phyloP scores from a whole-genome alignment of 2,888 invertebrate species.

The Rotaria magnacalcarata region DNA sequence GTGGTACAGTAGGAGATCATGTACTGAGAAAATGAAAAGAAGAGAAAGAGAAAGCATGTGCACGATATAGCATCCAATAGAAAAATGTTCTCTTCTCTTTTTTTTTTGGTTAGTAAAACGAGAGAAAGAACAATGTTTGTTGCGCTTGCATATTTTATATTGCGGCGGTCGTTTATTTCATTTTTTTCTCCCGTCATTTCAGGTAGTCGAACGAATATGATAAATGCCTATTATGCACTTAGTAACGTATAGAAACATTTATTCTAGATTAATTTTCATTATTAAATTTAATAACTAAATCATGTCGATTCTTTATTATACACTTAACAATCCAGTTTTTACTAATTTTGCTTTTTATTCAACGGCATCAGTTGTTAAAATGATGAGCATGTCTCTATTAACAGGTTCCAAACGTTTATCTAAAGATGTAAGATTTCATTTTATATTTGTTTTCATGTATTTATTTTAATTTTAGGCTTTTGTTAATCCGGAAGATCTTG shows the following conservation, averaged over 20 bases:
- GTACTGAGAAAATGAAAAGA: not conserved
- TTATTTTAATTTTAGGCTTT: not conserved
- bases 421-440: not conserved
- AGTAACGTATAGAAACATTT: not conserved
- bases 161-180: not conserved
- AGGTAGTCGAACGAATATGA: not conserved
- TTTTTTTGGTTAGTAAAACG: not conserved
- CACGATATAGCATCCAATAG: not conserved
- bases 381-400: not conserved
- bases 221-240: not conserved
- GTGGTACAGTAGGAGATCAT: not conserved
- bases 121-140: not conserved
- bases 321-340: constrained; percentile 22
- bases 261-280: not conserved
- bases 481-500: constrained; percentile 13
- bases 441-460: not conserved
- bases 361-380: constrained; percentile 5
- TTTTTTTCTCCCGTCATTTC: not conserved
- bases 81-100: not conserved
- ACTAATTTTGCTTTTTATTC: constrained; percentile 33
- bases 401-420: not conserved
- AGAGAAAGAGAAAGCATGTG: not conserved
- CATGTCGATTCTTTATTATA: constrained; percentile 20
- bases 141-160: not conserved
- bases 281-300: not conserved